Percentiles rank a stretch among this genome's conserved stretches.
Evolutionary conservation across 2,888 invertebrate species (phyloP).

Genomic region (Microchrysa polita): DNA sequence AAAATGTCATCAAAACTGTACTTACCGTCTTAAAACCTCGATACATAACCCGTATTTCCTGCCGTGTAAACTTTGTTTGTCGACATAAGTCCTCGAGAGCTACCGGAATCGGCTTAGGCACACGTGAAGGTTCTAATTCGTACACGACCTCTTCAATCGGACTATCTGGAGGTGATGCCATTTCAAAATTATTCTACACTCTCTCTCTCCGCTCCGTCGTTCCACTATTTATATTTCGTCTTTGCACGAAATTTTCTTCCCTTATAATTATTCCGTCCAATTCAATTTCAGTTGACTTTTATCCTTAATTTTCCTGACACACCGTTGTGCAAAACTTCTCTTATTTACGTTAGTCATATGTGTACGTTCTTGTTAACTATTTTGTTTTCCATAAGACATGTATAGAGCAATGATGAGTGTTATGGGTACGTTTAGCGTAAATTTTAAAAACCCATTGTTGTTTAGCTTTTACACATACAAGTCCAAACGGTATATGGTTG

Average conservation of each 20-base stretch:
- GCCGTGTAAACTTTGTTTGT: slow-evolving; percentile 93
- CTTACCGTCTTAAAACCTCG: slow-evolving; percentile 85
- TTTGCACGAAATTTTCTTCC: no score
- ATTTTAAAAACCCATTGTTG: not conserved
- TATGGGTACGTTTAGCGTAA: slow-evolving; percentile 2
- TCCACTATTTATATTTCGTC: no score
- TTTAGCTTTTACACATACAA: not conserved
- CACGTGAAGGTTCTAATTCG: slow-evolving; percentile 81
- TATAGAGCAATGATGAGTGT: slow-evolving; percentile 1
- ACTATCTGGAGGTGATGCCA: slow-evolving; percentile 88
- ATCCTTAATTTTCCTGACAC: no score
- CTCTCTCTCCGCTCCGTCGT: slow-evolving; percentile 8
- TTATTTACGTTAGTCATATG: not conserved
- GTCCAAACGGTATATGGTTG: not conserved
- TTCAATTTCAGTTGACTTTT: no score
- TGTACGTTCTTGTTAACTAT: slow-evolving; percentile 23
- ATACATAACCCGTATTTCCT: slow-evolving; percentile 97
- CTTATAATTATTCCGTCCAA: no score
- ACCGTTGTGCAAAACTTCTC: not conserved
- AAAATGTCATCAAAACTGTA: slow-evolving; percentile 37
- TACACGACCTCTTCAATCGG: slow-evolving; percentile 88
- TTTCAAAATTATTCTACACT: slow-evolving; percentile 57
- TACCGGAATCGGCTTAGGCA: slow-evolving; percentile 83
- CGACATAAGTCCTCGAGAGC: slow-evolving; percentile 90
- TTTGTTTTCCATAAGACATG: not conserved